phyloP scores from a whole-genome alignment of 2,888 invertebrate species.

The Cybosia mesomella region DNA sequence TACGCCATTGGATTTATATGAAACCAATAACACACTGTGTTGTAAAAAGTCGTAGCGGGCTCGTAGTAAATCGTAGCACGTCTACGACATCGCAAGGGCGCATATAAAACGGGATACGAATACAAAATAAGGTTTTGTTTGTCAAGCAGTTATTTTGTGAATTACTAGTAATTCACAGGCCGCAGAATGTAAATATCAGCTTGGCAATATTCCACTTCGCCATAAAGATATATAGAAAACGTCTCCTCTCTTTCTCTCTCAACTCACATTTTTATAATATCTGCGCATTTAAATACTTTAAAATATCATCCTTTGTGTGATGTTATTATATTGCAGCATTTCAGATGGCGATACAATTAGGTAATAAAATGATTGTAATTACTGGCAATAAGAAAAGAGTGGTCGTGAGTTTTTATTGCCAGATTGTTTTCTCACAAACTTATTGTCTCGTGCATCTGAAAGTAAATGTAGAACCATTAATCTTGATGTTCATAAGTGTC shows the following conservation, averaged over 20 bases:
- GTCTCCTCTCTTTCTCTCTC: not conserved
- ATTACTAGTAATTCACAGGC: not conserved
- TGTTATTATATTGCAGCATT: too few relatives aligned
- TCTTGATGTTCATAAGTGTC: too few relatives aligned
- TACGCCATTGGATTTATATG: slow-evolving; percentile 24
- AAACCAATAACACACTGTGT: slow-evolving; percentile 32
- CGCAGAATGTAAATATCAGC: not conserved
- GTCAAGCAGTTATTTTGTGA: slow-evolving; percentile 34
- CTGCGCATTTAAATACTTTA: too few relatives aligned
- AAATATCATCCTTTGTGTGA: too few relatives aligned
- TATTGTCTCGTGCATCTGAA: too few relatives aligned
- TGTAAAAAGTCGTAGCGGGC: slow-evolving; percentile 28
- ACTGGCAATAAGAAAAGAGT: too few relatives aligned
- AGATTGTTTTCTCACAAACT: too few relatives aligned
- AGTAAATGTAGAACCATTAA: too few relatives aligned
- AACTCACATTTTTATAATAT: not conserved
- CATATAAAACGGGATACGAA: slow-evolving; percentile 46
- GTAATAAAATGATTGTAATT: too few relatives aligned
- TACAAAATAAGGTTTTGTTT: slow-evolving; percentile 40
- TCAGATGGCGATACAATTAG: too few relatives aligned
- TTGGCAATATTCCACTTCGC: not conserved
- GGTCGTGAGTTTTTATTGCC: too few relatives aligned
- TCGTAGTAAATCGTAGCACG: slow-evolving; percentile 52
- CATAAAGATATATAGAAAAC: not conserved
- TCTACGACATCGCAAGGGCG: slow-evolving; percentile 46